Evolutionary conservation across 1,140 invertebrate species (phyloP), one percentile per base, ranked within the genome.

Genomic region (Hermetia illucens): DNA sequence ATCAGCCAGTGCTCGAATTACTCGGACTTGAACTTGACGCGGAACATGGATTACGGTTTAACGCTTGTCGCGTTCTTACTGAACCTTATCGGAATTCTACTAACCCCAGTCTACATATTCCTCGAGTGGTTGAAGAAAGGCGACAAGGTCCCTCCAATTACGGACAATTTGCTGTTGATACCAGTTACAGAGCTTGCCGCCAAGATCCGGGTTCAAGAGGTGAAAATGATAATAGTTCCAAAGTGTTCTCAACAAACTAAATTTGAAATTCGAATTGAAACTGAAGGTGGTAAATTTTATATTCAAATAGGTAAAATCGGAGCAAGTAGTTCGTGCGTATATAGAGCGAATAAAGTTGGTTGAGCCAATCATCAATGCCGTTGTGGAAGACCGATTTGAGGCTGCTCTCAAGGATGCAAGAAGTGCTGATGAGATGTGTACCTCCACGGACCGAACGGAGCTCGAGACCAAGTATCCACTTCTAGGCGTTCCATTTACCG

Each of bases 401-500:
- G 65, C 61, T 1, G 85, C 85, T 0, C 21, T 84, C 3, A 51
- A 65, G n/a, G 79, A 86, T 29, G 82, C 85, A 0, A 55, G 58
- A 41, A 51, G 50, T 21, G 67, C 70, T 3, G 83, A 87, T 49
- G 30, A 42, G 5, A 22, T 58, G 4, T 58, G 58, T 2, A 40
- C 44, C 17, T 44, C 53, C 2, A 39, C 24, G 10, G 43, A 65
- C 5, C 51, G 65, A 3, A 54, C 79, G 13, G 73, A 73, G 1
- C 59, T 79, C 1, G 56, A 56, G 8, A 58, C 47, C 2, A 70
- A 72, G 36, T 69, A 64, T 44, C 82, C 82, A 0, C 57, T 87
- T 17, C 60, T 81, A n/a, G 82, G 82, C 1, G 68, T 87, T n/a
- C 83, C 83, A 0, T 69, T 85, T 17, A 82, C 77, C 1, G 71